Conservation (phyloP, 2,888 invertebrate species). For the Rotaria socialis region DNA sequence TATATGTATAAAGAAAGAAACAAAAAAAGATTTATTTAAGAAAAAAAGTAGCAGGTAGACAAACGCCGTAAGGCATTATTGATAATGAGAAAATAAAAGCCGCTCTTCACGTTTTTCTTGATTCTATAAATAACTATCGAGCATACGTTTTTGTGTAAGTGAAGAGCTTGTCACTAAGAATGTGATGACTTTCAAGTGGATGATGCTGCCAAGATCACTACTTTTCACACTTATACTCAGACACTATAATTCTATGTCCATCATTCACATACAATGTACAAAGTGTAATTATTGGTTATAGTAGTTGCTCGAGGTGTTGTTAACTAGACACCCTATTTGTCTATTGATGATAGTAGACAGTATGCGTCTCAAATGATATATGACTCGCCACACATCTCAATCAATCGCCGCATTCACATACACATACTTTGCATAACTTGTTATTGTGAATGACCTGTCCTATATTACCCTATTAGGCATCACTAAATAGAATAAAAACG, state of each 20-base stretch:
- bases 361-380: neutral
- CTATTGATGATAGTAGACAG: neutral
- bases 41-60: neutral
- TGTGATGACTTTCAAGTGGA: conserved; percentile 29
- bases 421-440: conserved; percentile 17
- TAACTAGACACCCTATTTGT: conserved; percentile 29
- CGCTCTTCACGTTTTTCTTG: conserved; percentile 11
- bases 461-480: conserved; percentile 7
- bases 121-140: neutral
- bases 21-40: neutral
- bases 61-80: neutral
- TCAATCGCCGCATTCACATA: neutral
- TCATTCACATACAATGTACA: neutral
- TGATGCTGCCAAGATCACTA: neutral
- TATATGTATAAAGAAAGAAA: neutral
- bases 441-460: conserved; percentile 18
- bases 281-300: conserved; percentile 26
- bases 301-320: conserved; percentile 10
- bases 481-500: neutral
- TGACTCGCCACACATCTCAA: conserved; percentile 22
- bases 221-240: neutral
- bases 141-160: neutral
- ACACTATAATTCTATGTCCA: neutral
- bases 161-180: conserved; percentile 15
- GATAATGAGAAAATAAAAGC: conserved; percentile 23